Conservation (phyloP, 2,113 vertebrate species). For the Gavia stellata region DNA sequence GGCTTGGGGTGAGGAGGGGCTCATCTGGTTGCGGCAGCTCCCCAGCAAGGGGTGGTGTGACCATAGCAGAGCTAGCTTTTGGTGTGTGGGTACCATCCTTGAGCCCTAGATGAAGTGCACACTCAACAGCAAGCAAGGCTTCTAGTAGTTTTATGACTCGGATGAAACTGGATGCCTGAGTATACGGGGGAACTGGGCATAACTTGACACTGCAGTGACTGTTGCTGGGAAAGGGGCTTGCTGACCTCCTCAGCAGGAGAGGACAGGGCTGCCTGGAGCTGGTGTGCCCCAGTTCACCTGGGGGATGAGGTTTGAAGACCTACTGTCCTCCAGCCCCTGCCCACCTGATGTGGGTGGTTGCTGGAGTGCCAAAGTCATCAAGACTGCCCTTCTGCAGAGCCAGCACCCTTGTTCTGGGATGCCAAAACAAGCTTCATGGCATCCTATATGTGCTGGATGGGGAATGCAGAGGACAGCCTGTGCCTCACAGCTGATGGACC, state of each 20-base stretch:
- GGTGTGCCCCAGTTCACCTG: background rate
- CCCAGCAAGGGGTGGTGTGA: background rate
- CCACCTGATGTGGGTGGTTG: background rate
- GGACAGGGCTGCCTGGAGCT: background rate
- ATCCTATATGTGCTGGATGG: fast-evolving
- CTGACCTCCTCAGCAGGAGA: background rate
- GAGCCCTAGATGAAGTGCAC: fast-evolving
- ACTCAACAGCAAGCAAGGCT: background rate
- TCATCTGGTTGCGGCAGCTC: background rate
- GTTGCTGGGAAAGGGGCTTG: background rate
- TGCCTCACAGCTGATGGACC: background rate
- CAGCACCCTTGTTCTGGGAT: background rate
- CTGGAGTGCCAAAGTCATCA: background rate
- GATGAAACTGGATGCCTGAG: background rate
- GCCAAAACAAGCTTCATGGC: background rate
- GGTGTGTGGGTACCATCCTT: no score
- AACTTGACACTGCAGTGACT: background rate
- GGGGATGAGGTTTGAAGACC: background rate
- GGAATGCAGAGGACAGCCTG: background rate
- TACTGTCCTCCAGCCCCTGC: background rate
- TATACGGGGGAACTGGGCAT: background rate
- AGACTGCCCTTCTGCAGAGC: no score
- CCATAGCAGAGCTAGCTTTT: background rate
- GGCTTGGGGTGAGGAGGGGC: background rate
- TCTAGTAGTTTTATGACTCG: background rate